Base-by-base conservation (phyloP, 2,113 vertebrate genomes). In the Sylvilagus bachmani region DNA sequence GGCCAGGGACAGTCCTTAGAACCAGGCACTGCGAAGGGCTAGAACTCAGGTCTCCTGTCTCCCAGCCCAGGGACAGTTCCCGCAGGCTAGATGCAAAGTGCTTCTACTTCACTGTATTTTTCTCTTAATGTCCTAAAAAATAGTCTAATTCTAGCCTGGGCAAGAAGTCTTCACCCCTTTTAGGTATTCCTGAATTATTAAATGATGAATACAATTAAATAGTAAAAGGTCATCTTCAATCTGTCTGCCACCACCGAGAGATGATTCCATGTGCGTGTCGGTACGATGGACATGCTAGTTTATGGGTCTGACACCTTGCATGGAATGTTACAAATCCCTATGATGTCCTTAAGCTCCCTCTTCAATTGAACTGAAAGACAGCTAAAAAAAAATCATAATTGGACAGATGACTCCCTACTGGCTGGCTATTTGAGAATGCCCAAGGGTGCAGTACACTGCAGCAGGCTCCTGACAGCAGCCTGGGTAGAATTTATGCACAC, bases 141-240 rank as follows among this genome's bases (percentile, higher is more conserved):
- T 53, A 86, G 58, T 81, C 36, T 11, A 53, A 79, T 93, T 94
- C 78, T 73, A 61, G 27, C 80, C 51, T 53, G 86, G 87, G 84
- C 51, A 92, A 91, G 88, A 90, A 69, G 75, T 55, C 71, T 74
- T 90, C 91, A 75, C 66, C 86, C 82, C 64, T 91, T 87, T 92
- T 71, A 83, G 77, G 62, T 82, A 88, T 90, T 92, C 94, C 22
- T 97, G 95, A 95, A 95, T 93, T 93, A 96, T 91, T 89, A 97
- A 89, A 82, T 93, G 88, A 91, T 95, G 96, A 96, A 96, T 92
- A 97, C 67, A 94, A 93, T 95, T 95, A 96, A 90, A 80, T 38
- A 95, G 91, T 93, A 89, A 97, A 96, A 97, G 95, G 91, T 97
- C 96, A 93, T 95, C 93, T 96, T 96, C 95, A 70, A 80, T 88